Percentiles rank a stretch among this genome's conserved stretches.
Evolutionary conservation across 2,113 vertebrate genomes (phyloP).

Genomic region (Crotalus viridis): DNA sequence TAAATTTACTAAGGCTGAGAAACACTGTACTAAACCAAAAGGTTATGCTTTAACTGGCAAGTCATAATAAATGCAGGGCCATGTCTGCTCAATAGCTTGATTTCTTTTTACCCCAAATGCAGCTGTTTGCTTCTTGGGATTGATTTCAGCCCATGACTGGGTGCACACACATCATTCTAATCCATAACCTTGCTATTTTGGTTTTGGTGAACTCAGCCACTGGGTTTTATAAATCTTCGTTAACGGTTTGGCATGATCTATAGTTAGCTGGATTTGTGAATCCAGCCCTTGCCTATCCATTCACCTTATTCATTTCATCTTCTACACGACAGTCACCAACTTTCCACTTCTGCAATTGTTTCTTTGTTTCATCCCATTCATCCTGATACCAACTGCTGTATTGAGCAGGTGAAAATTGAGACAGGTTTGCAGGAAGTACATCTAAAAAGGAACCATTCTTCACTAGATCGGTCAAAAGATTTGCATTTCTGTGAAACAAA

Average conservation of each 20-base stretch:
- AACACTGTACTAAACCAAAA: background rate
- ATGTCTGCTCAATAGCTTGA: background rate
- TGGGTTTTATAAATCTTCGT: background rate
- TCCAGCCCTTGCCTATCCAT: background rate
- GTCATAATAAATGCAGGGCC: background rate
- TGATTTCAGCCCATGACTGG: background rate
- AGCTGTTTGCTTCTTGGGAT: background rate
- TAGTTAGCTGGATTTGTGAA: background rate
- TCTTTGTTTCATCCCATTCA: background rate
- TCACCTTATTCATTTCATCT: constrained; percentile 76
- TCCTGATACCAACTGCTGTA: constrained; percentile 70
- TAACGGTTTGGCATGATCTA: background rate
- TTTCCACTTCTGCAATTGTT: constrained; percentile 23
- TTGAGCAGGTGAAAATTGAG: constrained; percentile 26
- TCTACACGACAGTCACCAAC: constrained; percentile 65
- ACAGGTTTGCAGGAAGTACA: constrained; percentile 28
- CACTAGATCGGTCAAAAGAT: constrained; percentile 40
- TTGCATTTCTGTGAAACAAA: constrained; percentile 66
- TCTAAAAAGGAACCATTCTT: background rate
- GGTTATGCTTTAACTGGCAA: background rate
- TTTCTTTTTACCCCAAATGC: background rate
- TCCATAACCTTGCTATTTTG: background rate
- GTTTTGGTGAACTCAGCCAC: background rate
- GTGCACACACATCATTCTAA: background rate
- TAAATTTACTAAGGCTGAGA: background rate